Conservation (phyloP, 2,888 invertebrate species). For the Apotomis turbidana region DNA sequence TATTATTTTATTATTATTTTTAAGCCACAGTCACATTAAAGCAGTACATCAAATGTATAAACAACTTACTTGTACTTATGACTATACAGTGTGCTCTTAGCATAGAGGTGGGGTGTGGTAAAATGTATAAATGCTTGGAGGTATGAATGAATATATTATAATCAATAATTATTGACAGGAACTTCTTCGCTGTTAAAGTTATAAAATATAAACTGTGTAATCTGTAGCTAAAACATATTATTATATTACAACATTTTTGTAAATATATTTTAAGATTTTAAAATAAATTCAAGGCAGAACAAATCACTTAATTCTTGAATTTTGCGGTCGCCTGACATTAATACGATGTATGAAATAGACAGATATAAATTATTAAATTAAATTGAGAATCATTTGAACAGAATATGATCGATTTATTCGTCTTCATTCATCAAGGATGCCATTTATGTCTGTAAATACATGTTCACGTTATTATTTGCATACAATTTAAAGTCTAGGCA, state of each 20-base stretch:
- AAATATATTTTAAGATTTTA: background rate
- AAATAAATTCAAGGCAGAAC: background rate
- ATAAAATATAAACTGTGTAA: background rate
- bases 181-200: background rate
- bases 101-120: conserved; percentile 31
- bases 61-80: conserved; percentile 21
- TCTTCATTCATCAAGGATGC: no score
- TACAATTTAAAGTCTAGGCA: background rate
- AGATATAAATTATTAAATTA: no score
- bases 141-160: background rate
- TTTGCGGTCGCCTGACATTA: background rate
- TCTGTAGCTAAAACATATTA: conserved; percentile 13
- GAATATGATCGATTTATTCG: no score
- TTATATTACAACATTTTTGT: background rate
- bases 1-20: conserved; percentile 4
- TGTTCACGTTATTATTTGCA: background rate
- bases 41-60: conserved; percentile 21
- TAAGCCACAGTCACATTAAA: conserved; percentile 30
- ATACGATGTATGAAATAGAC: background rate
- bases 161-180: conserved; percentile 5
- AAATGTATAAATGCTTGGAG: conserved; percentile 10
- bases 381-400: no score
- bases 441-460: background rate
- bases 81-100: conserved; percentile 26
- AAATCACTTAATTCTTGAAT: background rate